These are phyloP conservation scores for Drosophila anceps DNA, from an alignment of 2,888 invertebrate genomes.

Conservation along the genomic window DNA sequence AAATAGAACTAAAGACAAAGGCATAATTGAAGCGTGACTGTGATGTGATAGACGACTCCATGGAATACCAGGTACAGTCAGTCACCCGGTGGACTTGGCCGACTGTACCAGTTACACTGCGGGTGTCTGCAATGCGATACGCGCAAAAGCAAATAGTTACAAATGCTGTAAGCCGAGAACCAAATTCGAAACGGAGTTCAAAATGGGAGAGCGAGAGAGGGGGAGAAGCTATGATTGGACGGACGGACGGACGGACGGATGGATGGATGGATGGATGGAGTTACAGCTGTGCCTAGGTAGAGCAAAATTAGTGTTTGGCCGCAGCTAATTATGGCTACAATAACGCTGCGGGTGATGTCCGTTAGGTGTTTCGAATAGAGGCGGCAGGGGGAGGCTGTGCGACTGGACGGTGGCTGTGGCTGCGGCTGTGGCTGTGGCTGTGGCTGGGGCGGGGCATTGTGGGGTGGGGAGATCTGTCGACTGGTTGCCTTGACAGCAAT, in stretches of 20 bases:
- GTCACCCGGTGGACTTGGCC: neutral
- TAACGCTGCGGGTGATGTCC: constrained; percentile 57
- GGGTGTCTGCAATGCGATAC: constrained; percentile 14
- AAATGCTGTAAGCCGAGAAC: constrained; percentile 20
- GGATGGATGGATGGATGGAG: constrained; percentile 5
- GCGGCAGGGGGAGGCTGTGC: constrained; percentile 3
- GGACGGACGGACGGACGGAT: constrained; percentile 3
- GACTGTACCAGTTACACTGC: neutral
- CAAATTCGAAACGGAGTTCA: constrained; percentile 7
- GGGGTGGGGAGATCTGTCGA: neutral
- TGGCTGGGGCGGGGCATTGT: constrained; percentile 1
- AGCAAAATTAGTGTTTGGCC: constrained; percentile 65
- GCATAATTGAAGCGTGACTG: constrained; percentile 1
- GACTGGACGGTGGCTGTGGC: neutral
- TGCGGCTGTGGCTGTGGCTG: too few species aligned
- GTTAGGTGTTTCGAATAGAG: constrained; percentile 14
- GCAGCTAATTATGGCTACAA: constrained; percentile 72
- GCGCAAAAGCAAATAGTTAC: constrained; percentile 3
- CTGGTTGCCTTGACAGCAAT: constrained; percentile 21
- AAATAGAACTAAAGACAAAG: neutral
- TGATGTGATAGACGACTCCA: neutral
- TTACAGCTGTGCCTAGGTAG: constrained; percentile 45
- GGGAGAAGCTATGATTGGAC: neutral
- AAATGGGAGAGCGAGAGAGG: neutral
- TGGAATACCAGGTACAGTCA: neutral